A percentile compares a stretch with the other conserved stretches of the same genome.
These are phyloP conservation scores for Isaurus tuberculatus DNA, from an alignment of 92 coral and sea anemone genomes.

Conservation along the genomic window DNA sequence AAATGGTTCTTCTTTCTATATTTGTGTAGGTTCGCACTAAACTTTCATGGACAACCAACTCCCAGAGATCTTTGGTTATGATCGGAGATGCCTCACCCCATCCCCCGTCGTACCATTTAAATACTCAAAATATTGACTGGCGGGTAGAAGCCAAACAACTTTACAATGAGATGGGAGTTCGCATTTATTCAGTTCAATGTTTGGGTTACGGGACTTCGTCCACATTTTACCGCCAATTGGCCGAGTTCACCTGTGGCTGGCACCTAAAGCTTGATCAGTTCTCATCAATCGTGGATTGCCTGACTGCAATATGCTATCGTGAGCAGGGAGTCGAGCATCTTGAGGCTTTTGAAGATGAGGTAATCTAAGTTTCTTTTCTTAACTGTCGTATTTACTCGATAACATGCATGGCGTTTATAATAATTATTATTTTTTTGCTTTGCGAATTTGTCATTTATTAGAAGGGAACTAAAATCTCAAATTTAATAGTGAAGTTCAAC, in stretches of 20 bases:
- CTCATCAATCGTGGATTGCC: conserved; percentile 91
- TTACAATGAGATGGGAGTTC: conserved; percentile 91
- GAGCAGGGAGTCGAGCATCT: conserved; percentile 90
- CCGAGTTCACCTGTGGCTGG: conserved; percentile 93
- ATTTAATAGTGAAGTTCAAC: no score
- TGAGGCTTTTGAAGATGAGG: conserved; percentile 90
- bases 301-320: conserved; percentile 93
- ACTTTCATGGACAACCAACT: conserved; percentile 90
- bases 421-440: no score
- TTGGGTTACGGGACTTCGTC: conserved; percentile 77
- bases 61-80: conserved; percentile 94
- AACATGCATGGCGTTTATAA: no score
- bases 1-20: no score
- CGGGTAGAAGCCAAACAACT: conserved; percentile 89
- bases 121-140: conserved; percentile 94
- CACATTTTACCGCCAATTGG: conserved; percentile 88
- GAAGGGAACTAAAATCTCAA: no score
- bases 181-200: conserved; percentile 89
- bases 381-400: no score
- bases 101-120: conserved; percentile 82
- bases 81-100: conserved; percentile 97
- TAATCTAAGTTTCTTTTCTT: conserved; percentile 57
- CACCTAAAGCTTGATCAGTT: conserved; percentile 96
- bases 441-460: neutral
- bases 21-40: conserved; percentile 82